Conservation (phyloP, 2,113 vertebrate species). For the Dromiciops gliroides region DNA sequence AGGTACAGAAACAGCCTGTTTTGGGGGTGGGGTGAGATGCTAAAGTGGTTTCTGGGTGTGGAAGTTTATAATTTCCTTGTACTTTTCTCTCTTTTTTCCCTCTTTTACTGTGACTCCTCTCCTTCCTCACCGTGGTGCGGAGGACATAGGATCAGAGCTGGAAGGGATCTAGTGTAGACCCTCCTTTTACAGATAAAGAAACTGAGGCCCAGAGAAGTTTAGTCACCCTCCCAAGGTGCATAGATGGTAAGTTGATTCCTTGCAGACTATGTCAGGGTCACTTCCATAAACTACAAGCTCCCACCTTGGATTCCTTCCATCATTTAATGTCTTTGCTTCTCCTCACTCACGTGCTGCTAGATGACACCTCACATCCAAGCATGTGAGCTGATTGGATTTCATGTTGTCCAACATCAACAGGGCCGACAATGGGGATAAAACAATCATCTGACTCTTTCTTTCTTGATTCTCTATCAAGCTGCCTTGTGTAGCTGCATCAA, state of each 20-base stretch:
- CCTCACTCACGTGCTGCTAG: neutral
- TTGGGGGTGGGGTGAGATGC: slow-evolving; percentile 14
- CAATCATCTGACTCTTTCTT: neutral
- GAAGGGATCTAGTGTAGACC: neutral
- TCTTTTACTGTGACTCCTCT: neutral
- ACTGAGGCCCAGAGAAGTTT: neutral
- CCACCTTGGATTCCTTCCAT: neutral
- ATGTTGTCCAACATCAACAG: neutral
- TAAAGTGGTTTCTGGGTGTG: slow-evolving; percentile 5
- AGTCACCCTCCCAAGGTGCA: neutral
- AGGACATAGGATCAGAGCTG: neutral
- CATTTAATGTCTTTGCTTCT: neutral
- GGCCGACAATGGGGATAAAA: no score
- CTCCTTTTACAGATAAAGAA: neutral
- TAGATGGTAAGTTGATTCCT: neutral
- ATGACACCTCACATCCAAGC: neutral
- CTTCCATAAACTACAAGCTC: neutral
- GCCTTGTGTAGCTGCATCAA: neutral
- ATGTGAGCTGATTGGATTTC: neutral
- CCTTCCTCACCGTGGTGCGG: neutral
- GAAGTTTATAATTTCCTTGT: neutral
- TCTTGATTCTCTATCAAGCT: neutral
- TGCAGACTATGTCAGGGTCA: neutral
- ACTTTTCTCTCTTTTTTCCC: neutral
- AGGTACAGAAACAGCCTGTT: slow-evolving; percentile 12